Evolutionary conservation across 2,888 invertebrate species (phyloP).

Genomic region (Megastigmus dorsalis): DNA sequence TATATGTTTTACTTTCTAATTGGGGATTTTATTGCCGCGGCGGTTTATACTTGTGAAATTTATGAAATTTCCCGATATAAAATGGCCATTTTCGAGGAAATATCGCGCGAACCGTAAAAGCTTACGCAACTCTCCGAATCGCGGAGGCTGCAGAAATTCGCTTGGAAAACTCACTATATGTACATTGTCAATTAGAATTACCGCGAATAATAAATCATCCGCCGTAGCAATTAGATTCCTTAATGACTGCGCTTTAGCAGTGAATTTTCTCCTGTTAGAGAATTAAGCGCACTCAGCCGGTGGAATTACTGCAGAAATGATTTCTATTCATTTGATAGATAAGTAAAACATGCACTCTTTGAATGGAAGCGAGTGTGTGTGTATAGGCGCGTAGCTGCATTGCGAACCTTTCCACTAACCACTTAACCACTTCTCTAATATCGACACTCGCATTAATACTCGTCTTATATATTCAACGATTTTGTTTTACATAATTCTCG

Average conservation of each 20-base stretch:
- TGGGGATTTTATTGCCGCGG: no score
- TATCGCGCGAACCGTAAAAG: neutral
- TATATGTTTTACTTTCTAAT: no score
- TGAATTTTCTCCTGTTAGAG: conserved; percentile 4
- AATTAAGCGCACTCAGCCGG: neutral
- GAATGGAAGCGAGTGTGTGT: neutral
- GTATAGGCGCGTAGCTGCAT: neutral
- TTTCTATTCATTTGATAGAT: conserved; percentile 1
- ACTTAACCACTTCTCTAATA: no score
- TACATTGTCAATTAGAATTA: conserved; percentile 27
- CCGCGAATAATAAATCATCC: conserved; percentile 1
- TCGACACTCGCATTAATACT: neutral
- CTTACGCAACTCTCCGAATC: neutral
- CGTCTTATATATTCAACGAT: no score
- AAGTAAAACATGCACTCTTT: no score
- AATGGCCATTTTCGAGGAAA: no score
- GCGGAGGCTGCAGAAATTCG: neutral
- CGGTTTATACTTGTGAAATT: no score
- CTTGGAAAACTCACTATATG: neutral
- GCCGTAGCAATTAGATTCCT: neutral
- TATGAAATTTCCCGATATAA: no score
- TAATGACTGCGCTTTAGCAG: conserved; percentile 13
- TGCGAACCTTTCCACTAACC: no score
- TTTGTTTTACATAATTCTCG: no score
- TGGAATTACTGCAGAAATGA: no score